These are phyloP conservation scores for Epsilonema sp. DNA, from an alignment of 2,888 invertebrate species.

Conservation along the genomic window DNA sequence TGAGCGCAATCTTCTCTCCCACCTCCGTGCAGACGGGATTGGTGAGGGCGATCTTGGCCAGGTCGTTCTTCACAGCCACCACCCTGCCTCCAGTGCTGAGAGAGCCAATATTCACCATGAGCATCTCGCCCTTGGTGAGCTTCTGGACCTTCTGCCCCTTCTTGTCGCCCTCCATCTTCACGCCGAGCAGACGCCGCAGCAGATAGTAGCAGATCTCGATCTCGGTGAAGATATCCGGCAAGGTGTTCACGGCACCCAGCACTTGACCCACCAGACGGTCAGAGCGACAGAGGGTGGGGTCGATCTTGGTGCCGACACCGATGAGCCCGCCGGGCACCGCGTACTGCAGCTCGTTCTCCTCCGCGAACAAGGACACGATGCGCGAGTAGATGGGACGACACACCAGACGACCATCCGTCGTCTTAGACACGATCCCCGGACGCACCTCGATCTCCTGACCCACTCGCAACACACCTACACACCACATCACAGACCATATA, in stretches of 20 bases:
- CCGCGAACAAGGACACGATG: conserved; percentile 87
- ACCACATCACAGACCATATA: too few relatives aligned
- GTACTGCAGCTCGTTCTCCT: conserved; percentile 89
- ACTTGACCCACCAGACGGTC: conserved; percentile 87
- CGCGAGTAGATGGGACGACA: conserved; percentile 90
- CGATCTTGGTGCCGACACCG: conserved; percentile 94
- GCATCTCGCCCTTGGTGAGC: conserved; percentile 64
- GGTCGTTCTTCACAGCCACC: conserved; percentile 32
- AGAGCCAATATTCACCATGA: conserved; percentile 95
- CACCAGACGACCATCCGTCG: conserved; percentile 76
- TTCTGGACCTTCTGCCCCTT: conserved; percentile 95
- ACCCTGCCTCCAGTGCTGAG: conserved; percentile 52
- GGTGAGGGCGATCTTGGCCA: conserved; percentile 68
- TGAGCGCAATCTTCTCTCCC: conserved; percentile 96
- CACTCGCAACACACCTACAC: conserved; percentile 39
- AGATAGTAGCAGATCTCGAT: conserved; percentile 94
- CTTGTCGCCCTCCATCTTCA: conserved; percentile 94
- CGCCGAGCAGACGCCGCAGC: conserved; percentile 78
- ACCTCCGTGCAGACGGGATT: conserved; percentile 97
- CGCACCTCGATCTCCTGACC: conserved; percentile 95
- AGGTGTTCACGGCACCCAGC: conserved; percentile 78
- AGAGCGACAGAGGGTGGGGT: conserved; percentile 91
- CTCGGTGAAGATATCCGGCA: conserved; percentile 92
- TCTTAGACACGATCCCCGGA: conserved; percentile 90
- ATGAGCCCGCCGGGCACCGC: conserved; percentile 99